These are phyloP conservation scores for Rhinichthys osculus DNA, from an alignment of 2,797 vertebrate species.

Conservation along the genomic window DNA sequence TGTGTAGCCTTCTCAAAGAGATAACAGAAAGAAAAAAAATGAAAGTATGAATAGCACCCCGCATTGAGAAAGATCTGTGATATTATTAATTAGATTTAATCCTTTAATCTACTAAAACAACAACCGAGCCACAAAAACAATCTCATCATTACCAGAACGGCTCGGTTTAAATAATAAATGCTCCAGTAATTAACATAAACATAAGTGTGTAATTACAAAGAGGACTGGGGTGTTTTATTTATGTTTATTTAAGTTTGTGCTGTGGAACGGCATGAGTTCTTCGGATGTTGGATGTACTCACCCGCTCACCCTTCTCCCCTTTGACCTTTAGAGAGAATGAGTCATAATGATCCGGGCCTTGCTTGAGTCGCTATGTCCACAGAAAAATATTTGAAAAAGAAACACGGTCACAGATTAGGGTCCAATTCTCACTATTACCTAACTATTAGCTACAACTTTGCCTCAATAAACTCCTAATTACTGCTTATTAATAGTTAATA, in stretches of 20 bases:
- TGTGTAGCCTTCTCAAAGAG: conserved; percentile 37
- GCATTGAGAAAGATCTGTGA: not conserved
- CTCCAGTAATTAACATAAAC: conserved; percentile 13
- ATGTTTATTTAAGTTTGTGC: conserved; percentile 2
- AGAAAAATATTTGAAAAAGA: conserved; percentile 23
- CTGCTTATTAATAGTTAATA: too few species aligned
- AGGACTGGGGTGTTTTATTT: not conserved
- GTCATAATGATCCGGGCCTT: conserved; percentile 71
- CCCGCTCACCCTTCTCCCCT: conserved; percentile 88
- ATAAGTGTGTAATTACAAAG: not conserved
- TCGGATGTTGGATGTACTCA: conserved; percentile 66
- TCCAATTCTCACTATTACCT: too few species aligned
- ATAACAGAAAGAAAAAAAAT: conserved; percentile 4
- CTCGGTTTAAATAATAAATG: conserved; percentile 10
- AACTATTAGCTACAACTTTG: too few species aligned
- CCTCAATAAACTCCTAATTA: too few species aligned
- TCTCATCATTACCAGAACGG: conserved; percentile 18
- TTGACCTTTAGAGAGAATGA: conserved; percentile 78
- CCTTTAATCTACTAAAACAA: conserved; percentile 46
- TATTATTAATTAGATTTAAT: conserved; percentile 44
- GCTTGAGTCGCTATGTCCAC: conserved; percentile 74
- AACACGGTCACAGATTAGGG: too few species aligned
- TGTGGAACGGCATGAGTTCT: not conserved
- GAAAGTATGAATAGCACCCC: conserved; percentile 17
- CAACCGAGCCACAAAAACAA: conserved; percentile 14